Base-by-base conservation (phyloP, 2,113 vertebrate species). In the Rhadina sibilatrix region DNA sequence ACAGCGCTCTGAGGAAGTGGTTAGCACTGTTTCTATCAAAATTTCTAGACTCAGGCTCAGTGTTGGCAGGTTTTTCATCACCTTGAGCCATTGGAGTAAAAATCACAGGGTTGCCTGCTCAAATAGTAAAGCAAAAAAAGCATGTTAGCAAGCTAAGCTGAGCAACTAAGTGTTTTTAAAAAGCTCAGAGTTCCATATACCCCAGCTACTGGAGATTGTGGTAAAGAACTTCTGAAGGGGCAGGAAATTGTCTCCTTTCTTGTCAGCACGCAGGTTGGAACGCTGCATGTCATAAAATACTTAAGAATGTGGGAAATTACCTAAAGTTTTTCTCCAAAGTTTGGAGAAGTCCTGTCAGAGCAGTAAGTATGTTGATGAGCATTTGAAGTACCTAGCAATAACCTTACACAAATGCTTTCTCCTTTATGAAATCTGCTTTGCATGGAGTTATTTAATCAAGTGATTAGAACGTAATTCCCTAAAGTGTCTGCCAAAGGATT, bases 221-320 rank as follows among this genome's bases (percentile, higher is more conserved):
- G 13, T 49, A 6, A 49, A 68, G 63, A 76, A 14, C 44, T 68
- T 63, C 53, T 81, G 59, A 74, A 69, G n/a, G 22, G 20, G 5
- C 38, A 38, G n/a, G 64, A 47, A 53, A 16, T 18, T 9, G 24
- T 59, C 16, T 75, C 10, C 12, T 20, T 65, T 53, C 37, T 49
- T 76, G 27, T 66, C 49, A 47, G 27, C 42, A 44, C 47, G 15
- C 49, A 12, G 42, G 63, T 4, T 71, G 49, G 47, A 77, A 81
- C 4, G 30, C 23, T 6, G 10, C 38, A 8, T 37, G 50, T 42
- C n/a, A 42, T 42, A 3, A 21, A 33, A n/a, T 0, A 4, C 50
- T n/a, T 57, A 25, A 28, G 25, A 25, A 37, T 56, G 20, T 63
- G n/a, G 53, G 69, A 88, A 71, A 66, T n/a, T 1, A 31, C 17